phyloP scores from a whole-genome alignment of 2,113 vertebrate species.

The Daubentonia madagascariensis region DNA sequence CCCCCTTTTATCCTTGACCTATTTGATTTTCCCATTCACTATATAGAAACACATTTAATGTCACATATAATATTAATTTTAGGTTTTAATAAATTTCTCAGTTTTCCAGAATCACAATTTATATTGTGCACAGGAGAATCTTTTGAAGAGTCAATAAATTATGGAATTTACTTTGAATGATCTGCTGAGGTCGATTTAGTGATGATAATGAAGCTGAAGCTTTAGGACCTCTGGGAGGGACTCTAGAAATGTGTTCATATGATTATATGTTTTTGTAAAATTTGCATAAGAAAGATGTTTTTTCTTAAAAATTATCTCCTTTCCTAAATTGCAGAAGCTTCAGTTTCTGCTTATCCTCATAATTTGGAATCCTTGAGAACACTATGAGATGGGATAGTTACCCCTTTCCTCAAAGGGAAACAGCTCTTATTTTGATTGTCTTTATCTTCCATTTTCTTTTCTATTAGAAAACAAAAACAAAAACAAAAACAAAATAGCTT shows the following conservation, averaged over 20 bases:
- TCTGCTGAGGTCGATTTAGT: neutral
- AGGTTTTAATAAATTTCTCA: conserved; percentile 10
- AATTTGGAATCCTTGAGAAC: neutral
- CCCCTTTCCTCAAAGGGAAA: neutral
- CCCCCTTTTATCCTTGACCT: neutral
- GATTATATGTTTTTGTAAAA: neutral
- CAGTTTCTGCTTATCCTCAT: neutral
- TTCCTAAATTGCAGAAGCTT: neutral
- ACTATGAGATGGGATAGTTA: neutral
- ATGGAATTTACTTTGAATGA: neutral
- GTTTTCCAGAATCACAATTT: conserved; percentile 1
- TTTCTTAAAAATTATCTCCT: neutral
- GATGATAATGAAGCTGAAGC: neutral
- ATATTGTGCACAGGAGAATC: neutral
- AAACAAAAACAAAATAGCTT: neutral
- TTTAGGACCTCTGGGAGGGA: neutral
- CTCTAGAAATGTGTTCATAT: neutral
- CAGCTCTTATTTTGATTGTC: neutral
- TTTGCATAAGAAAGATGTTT: neutral
- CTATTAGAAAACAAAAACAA: neutral
- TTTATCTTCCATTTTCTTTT: conserved; percentile 2
- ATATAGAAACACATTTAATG: neutral
- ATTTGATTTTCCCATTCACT: neutral
- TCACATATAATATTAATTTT: neutral
- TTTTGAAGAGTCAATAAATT: neutral